Evolutionary conservation across 2,797 vertebrate genomes (phyloP), one percentile per base, ranked within the genome.

Genomic region (Valencia hispanica): DNA sequence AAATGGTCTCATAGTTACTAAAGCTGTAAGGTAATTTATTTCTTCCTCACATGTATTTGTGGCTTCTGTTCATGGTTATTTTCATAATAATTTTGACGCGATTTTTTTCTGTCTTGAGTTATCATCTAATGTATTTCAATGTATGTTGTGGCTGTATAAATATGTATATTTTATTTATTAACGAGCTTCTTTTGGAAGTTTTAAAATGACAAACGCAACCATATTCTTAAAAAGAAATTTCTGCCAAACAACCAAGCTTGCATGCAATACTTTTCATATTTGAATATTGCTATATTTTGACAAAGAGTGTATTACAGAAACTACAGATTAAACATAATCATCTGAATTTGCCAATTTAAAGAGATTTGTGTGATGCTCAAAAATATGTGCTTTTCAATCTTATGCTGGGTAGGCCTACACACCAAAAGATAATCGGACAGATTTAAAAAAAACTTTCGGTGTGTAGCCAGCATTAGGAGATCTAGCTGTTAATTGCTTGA

Each of bases 1-100:
- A 77, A 84, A 85, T 76, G 50, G 43, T 83, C 43, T 80, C 32
- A 81, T 70, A 68, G 71, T 78, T 65, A 84, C 59, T 61, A 27
- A 77, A 74, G 57, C 78, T 72, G 53, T 15, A 27, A 51, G 69
- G 36, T 84, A 77, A 74, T 77, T 43, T 77, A 30, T 72, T 9
- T 39, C 36, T 59, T 63, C 20, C 39, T 41, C 3, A 45, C 22
- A 53, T 22, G 53, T 45, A 83, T 68, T 30, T 61, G 30, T 6
- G 2, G 30, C 30, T 32, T 61, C 15, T 47, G 5, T 61, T 61
- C 17, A 34, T 34, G n/a, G 57, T 4, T 34, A 18, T 61, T 34
- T 61, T 32, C 20, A 15, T 34, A 34, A 61, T 34, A 20, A 61
- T 61, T 61, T 61, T 20, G 11, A 14, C 27, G 10, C 22, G 10